phyloP scores from a whole-genome alignment of 2,113 vertebrate genomes.

The Corvus cornix region DNA sequence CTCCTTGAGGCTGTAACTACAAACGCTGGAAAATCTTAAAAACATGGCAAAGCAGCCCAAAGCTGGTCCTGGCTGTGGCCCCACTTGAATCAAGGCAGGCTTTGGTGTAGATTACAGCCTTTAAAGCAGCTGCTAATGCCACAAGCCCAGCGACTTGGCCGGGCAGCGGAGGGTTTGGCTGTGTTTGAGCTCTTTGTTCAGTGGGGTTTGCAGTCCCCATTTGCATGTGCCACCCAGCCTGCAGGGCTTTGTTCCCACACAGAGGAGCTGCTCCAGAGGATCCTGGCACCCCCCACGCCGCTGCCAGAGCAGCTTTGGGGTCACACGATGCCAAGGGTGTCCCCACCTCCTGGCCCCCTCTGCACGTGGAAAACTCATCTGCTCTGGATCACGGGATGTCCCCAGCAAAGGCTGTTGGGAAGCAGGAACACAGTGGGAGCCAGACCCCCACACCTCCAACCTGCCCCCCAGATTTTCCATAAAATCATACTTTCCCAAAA shows the following conservation, averaged over 20 bases:
- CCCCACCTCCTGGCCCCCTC: neutral
- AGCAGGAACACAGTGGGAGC: neutral
- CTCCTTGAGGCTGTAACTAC: neutral
- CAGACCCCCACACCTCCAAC: accelerated
- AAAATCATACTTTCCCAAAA: neutral
- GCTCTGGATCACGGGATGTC: neutral
- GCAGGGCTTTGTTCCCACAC: neutral
- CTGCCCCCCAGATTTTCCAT: neutral
- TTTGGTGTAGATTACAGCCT: conserved; percentile 44
- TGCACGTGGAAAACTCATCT: neutral
- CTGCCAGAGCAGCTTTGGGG: neutral
- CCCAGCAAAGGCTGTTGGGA: neutral
- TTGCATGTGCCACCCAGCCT: neutral
- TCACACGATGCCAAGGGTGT: accelerated
- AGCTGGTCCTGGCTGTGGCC: conserved; percentile 1
- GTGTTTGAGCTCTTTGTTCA: conserved; percentile 3
- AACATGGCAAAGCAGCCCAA: neutral
- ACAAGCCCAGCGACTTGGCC: neutral
- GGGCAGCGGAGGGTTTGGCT: neutral
- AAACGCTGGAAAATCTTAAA: neutral
- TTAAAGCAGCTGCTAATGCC: conserved; percentile 1
- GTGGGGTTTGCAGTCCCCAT: neutral
- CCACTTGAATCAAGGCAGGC: neutral
- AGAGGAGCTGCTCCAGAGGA: neutral
- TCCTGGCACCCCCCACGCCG: accelerated